Percentiles rank a stretch among this genome's conserved stretches.
Evolutionary conservation across 2,113 vertebrate genomes (phyloP).

Genomic region (Plestiodon gilberti): DNA sequence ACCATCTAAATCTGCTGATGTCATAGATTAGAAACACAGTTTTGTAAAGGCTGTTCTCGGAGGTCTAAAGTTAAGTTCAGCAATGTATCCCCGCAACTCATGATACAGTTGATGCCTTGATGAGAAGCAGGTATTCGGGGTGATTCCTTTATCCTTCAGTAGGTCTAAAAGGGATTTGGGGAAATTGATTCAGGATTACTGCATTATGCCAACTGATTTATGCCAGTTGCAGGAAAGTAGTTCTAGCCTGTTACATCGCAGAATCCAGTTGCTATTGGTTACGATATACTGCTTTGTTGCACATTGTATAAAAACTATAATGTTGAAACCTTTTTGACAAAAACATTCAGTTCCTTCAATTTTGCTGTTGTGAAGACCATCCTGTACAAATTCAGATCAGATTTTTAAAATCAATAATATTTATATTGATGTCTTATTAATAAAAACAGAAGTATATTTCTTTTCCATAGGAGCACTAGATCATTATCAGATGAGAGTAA

Average conservation of each 20-base stretch:
- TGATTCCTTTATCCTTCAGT: too few species aligned
- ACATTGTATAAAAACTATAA: constrained; percentile 10
- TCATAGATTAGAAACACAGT: too few species aligned
- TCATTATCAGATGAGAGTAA: not conserved
- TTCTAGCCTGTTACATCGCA: constrained; percentile 13
- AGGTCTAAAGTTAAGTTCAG: too few species aligned
- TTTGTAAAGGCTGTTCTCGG: too few species aligned
- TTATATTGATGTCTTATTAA: not conserved
- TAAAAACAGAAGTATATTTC: not conserved
- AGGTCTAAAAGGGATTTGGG: not conserved
- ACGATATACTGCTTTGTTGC: constrained; percentile 54
- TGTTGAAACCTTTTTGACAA: constrained; percentile 6
- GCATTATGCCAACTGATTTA: too few species aligned
- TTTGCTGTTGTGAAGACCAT: constrained; percentile 40
- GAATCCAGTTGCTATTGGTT: constrained; percentile 58
- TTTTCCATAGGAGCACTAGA: not conserved
- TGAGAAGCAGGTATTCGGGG: too few species aligned
- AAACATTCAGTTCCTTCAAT: constrained; percentile 30
- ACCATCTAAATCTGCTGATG: too few species aligned
- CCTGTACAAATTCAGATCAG: constrained; percentile 13
- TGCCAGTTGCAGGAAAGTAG: constrained; percentile 32
- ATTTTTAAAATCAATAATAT: constrained; percentile 25
- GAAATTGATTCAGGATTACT: not conserved
- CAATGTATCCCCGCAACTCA: too few species aligned
- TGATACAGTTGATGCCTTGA: too few species aligned